Conservation (phyloP, 37 sponge, comb jelly and placozoan species). For the Spongilla lacustris region DNA sequence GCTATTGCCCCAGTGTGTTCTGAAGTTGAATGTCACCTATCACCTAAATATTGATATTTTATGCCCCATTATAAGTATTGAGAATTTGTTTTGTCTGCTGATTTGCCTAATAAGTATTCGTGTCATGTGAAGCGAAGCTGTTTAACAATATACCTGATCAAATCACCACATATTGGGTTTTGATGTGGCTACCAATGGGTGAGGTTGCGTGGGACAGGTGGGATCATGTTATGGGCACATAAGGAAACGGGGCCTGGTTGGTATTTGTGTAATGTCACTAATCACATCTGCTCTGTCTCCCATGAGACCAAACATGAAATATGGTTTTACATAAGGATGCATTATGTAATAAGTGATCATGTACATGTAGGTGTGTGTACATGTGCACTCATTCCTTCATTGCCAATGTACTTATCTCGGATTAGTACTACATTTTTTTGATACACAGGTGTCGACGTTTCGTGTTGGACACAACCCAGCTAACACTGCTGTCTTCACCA, state of each 20-base stretch:
- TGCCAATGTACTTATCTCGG: background rate
- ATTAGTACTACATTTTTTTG: background rate
- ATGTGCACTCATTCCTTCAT: background rate
- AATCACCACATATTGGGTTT: background rate
- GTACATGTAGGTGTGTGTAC: background rate
- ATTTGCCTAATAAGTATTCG: too few species aligned
- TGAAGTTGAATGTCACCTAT: too few species aligned
- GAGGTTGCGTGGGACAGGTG: background rate
- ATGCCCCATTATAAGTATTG: too few species aligned
- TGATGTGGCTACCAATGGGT: background rate
- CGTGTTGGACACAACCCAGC: background rate
- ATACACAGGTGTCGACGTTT: conserved; percentile 15
- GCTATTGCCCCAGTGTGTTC: too few species aligned
- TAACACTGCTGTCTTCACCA: conserved; percentile 35
- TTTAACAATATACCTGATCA: background rate
- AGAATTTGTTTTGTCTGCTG: too few species aligned
- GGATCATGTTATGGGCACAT: background rate
- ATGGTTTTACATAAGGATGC: too few species aligned
- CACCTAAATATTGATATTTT: too few species aligned
- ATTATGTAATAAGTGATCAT: too few species aligned
- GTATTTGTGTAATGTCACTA: background rate
- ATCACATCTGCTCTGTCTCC: background rate
- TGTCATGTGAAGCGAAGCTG: too few species aligned
- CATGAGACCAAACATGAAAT: background rate
- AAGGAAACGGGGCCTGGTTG: background rate